Percentiles rank a stretch among this genome's conserved stretches.
phyloP scores from a whole-genome alignment of 2,797 vertebrate genomes.

The Chaetodon trifasciatus region DNA sequence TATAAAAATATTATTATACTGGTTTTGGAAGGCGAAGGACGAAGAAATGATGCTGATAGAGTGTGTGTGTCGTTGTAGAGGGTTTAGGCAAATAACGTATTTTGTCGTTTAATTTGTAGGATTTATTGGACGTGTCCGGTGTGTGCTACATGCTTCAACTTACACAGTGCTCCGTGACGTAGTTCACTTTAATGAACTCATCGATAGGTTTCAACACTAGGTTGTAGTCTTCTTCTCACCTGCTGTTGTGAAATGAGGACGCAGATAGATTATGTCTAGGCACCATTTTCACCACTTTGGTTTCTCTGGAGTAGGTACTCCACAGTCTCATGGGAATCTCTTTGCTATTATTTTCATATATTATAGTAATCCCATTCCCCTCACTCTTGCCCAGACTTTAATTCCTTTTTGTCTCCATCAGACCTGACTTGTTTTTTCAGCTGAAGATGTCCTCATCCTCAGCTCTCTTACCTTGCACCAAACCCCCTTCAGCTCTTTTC shows the following conservation, averaged over 20 bases:
- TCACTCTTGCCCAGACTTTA: constrained; percentile 61
- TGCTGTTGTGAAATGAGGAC: constrained; percentile 48
- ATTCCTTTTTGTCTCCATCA: constrained; percentile 72
- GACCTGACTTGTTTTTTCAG: constrained; percentile 47
- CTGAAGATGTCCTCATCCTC: constrained; percentile 66
- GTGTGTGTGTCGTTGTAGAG: neutral
- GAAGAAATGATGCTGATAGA: neutral
- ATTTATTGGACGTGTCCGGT: neutral
- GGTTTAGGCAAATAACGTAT: no score
- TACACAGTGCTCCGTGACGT: neutral
- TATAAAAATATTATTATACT: no score
- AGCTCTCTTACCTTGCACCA: constrained; percentile 47
- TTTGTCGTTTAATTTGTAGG: neutral
- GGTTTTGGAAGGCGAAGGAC: neutral
- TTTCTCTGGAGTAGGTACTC: constrained; percentile 50
- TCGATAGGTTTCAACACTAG: constrained; percentile 3
- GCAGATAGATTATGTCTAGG: constrained; percentile 55
- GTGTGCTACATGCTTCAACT: neutral
- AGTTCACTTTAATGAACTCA: constrained; percentile 18
- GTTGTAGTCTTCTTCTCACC: constrained; percentile 31
- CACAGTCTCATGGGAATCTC: constrained; percentile 51
- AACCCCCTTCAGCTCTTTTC: constrained; percentile 51
- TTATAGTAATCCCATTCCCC: constrained; percentile 69
- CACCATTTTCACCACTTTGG: constrained; percentile 55
- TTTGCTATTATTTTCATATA: constrained; percentile 77